phyloP scores from a whole-genome alignment of 2,888 invertebrate genomes.

The Smittia sp. region DNA sequence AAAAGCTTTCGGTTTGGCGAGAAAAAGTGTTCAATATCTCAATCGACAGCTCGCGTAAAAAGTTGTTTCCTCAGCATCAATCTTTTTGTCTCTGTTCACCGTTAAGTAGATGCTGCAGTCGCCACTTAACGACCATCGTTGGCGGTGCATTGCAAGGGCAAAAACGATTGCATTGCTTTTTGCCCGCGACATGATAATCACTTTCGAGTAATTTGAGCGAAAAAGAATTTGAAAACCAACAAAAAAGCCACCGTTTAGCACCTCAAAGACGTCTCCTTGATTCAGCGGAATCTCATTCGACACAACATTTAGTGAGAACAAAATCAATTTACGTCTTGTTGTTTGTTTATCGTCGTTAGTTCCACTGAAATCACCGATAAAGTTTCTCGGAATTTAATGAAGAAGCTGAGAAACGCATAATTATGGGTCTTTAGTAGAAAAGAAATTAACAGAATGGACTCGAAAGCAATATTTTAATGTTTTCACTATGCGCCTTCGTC shows the following conservation, averaged over 20 bases:
- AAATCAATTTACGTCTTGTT: not conserved
- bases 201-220: too few species aligned
- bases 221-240: too few species aligned
- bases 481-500: not conserved
- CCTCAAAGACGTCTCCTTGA: not conserved
- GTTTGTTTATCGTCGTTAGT: too few species aligned
- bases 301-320: not conserved
- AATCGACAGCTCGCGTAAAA: not conserved
- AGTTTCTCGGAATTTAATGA: not conserved
- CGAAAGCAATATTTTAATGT: not conserved
- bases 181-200: too few species aligned
- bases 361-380: not conserved
- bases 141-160: too few species aligned
- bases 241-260: not conserved
- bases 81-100: not conserved
- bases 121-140: too few species aligned
- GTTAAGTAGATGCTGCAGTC: not conserved
- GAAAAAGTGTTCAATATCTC: slow-evolving; percentile 1
- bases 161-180: too few species aligned
- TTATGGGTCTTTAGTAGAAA: not conserved
- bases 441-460: slow-evolving; percentile 7
- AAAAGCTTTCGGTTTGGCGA: not conserved
- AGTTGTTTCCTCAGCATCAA: not conserved
- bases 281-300: not conserved
- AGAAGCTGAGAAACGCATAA: not conserved